Conservation (phyloP, 2,113 vertebrate genomes). For the Cynoglossus semilaevis region DNA sequence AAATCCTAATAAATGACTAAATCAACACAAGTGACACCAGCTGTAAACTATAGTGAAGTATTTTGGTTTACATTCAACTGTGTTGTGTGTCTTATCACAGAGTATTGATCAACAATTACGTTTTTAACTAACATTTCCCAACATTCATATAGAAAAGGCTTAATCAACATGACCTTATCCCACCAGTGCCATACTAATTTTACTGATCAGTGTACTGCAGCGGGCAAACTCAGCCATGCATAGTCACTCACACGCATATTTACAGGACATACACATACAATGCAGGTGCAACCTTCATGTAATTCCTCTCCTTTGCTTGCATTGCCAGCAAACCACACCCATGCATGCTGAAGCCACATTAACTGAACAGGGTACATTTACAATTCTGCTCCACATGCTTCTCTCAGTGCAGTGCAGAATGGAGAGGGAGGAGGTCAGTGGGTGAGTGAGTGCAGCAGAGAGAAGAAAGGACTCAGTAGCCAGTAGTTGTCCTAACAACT, state of each 20-base stretch:
- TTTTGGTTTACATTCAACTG: too few species aligned
- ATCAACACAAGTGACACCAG: too few species aligned
- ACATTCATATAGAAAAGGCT: constrained; percentile 22
- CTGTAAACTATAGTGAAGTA: too few species aligned
- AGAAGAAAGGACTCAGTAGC: constrained; percentile 66
- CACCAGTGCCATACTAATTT: constrained; percentile 38
- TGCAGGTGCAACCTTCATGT: constrained; percentile 24
- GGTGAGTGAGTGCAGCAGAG: constrained; percentile 54
- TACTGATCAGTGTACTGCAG: constrained; percentile 63
- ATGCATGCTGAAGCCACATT: constrained; percentile 33
- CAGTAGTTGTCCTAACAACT: constrained; percentile 65
- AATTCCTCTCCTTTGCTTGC: constrained; percentile 36
- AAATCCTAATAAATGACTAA: too few species aligned
- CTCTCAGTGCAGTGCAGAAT: constrained; percentile 67
- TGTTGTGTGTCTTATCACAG: too few species aligned
- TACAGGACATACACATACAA: constrained; percentile 24
- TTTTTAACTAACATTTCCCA: neutral
- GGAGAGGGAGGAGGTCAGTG: constrained; percentile 37
- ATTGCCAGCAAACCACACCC: constrained; percentile 29
- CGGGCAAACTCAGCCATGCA: constrained; percentile 36
- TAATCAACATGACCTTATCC: constrained; percentile 23
- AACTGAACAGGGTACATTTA: constrained; percentile 55
- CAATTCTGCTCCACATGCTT: constrained; percentile 74
- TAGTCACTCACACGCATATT: constrained; percentile 24
- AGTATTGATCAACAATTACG: too few species aligned